Conservation (phyloP, 2,888 invertebrate species). For the Bembecia ichneumoniformis region DNA sequence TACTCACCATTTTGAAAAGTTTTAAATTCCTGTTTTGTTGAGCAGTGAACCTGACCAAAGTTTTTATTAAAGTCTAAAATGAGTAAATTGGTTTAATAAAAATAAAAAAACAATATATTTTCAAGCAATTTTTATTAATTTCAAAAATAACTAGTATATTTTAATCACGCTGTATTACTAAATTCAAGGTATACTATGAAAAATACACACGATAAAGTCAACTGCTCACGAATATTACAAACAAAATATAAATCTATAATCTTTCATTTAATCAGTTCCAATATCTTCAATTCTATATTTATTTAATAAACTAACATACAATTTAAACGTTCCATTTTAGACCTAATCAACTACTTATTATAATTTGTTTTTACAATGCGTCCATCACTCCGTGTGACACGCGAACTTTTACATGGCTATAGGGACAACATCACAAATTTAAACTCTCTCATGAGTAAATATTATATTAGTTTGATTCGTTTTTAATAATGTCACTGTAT, state of each 20-base stretch:
- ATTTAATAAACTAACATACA: conserved; percentile 47
- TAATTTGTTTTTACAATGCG: conserved; percentile 40
- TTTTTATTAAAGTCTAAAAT: neutral
- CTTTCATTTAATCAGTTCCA: conserved; percentile 46
- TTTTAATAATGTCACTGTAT: too few species aligned
- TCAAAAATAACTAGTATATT: conserved; percentile 62
- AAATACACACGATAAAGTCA: conserved; percentile 49
- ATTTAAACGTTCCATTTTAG: conserved; percentile 37
- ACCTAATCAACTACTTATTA: conserved; percentile 48
- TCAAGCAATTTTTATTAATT: conserved; percentile 67
- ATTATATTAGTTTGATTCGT: too few species aligned
- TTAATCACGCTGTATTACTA: conserved; percentile 62
- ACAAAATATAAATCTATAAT: conserved; percentile 20
- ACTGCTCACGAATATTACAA: conserved; percentile 34
- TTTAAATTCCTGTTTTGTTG: too few species aligned
- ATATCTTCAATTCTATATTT: conserved; percentile 22
- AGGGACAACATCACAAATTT: neutral
- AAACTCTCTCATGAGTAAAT: too few species aligned
- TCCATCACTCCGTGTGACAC: conserved; percentile 22
- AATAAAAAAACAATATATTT: conserved; percentile 27
- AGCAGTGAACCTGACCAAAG: neutral
- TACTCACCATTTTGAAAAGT: too few species aligned
- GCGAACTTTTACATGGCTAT: conserved; percentile 14
- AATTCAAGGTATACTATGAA: conserved; percentile 60
- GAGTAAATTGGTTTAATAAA: neutral